A percentile compares a stretch with the other conserved stretches of the same genome.
phyloP scores from a whole-genome alignment of 2,888 invertebrate species.

The Gortyna flavago region DNA sequence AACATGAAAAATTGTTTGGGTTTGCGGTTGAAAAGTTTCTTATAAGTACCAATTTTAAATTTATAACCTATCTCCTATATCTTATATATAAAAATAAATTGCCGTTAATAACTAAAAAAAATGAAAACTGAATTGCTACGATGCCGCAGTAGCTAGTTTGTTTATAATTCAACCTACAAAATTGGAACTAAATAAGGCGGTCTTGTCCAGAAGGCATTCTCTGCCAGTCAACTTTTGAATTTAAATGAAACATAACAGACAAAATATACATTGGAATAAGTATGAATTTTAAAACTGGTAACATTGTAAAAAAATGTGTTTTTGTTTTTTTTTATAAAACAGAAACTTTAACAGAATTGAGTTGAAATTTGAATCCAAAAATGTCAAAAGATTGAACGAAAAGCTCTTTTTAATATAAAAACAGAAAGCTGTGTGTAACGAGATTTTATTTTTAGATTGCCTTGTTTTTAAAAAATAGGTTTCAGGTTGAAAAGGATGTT shows the following conservation, averaged over 20 bases:
- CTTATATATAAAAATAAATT: no score
- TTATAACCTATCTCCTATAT: neutral
- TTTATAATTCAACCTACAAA: neutral
- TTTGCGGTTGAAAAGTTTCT: conserved; percentile 49
- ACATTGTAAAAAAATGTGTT: neutral
- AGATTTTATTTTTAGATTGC: conserved; percentile 8
- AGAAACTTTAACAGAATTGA: neutral
- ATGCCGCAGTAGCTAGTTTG: neutral
- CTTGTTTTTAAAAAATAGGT: neutral
- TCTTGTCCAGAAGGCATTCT: neutral
- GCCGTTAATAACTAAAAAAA: neutral
- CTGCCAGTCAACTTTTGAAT: neutral
- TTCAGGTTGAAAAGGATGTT: neutral
- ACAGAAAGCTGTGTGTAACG: neutral
- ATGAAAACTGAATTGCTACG: neutral
- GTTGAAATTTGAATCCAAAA: neutral
- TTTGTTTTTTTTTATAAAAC: no score
- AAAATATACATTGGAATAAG: neutral
- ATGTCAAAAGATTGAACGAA: neutral
- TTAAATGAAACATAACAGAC: neutral
- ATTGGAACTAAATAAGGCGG: neutral
- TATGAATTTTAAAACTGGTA: neutral
- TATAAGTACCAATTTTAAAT: neutral
- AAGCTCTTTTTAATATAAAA: neutral
- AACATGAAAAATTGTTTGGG: conserved; percentile 61